phyloP scores from a whole-genome alignment of 2,113 vertebrate genomes.

The Ceyx cyanopectus region DNA sequence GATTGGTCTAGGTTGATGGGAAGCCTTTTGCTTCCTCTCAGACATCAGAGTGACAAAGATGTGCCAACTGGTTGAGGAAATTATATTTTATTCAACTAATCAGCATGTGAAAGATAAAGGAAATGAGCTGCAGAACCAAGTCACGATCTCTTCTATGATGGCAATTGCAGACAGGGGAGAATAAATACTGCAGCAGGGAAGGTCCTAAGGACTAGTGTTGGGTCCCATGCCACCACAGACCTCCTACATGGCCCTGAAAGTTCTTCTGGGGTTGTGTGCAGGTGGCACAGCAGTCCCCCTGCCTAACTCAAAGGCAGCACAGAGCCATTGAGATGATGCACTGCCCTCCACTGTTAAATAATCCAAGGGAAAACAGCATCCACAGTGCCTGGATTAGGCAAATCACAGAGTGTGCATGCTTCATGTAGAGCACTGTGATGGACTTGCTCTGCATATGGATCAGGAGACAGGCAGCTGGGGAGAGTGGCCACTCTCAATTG shows the following conservation, averaged over 20 bases:
- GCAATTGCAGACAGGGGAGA: neutral
- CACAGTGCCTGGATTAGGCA: neutral
- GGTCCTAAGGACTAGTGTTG: fast-evolving
- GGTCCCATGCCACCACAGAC: neutral
- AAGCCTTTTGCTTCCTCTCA: neutral
- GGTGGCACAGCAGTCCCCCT: neutral
- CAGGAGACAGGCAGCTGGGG: neutral
- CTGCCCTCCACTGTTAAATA: fast-evolving
- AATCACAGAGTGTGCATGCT: fast-evolving
- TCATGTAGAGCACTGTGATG: fast-evolving
- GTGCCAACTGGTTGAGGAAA: neutral
- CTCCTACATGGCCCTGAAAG: neutral
- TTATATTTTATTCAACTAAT: slow-evolving; percentile 45
- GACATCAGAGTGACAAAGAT: slow-evolving; percentile 33
- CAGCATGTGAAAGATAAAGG: slow-evolving; percentile 29
- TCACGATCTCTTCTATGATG: neutral
- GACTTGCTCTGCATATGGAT: neutral
- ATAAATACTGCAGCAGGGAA: neutral
- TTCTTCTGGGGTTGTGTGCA: neutral
- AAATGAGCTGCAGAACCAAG: slow-evolving; percentile 9
- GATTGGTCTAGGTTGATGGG: neutral
- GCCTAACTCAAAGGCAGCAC: neutral
- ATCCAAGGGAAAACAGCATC: fast-evolving
- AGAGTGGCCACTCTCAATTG: fast-evolving
- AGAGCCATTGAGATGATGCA: fast-evolving